These are phyloP conservation scores for Pantala flavescens DNA, from an alignment of 1,140 invertebrate species.

Conservation along the genomic window DNA sequence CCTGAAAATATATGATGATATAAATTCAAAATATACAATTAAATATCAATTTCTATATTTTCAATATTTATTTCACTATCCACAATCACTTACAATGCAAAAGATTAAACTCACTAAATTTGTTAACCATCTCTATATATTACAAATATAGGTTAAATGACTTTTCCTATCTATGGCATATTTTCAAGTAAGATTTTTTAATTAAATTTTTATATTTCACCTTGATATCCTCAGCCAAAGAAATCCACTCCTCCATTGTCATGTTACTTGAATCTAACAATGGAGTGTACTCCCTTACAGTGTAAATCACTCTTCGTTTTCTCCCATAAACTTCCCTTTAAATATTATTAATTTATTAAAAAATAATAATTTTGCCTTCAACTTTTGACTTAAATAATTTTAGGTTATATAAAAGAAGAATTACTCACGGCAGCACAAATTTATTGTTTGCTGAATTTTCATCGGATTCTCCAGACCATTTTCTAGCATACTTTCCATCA, in stretches of 20 bases:
- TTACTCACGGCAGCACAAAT: conserved; percentile 54
- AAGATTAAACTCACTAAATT: too few relatives aligned
- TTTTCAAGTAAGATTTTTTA: conserved; percentile 13
- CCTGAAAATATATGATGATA: conserved; percentile 39
- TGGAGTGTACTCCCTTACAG: conserved; percentile 75
- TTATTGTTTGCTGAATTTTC: conserved; percentile 37
- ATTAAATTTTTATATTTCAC: conserved; percentile 43
- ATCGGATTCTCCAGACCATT: conserved; percentile 36
- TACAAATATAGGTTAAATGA: too few relatives aligned
- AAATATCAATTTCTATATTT: too few relatives aligned
- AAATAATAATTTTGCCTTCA: too few relatives aligned
- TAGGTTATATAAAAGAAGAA: not conserved
- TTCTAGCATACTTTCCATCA: conserved; percentile 49
- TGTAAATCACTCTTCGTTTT: conserved; percentile 55
- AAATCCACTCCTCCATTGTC: conserved; percentile 81
- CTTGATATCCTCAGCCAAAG: conserved; percentile 79
- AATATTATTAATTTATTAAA: conserved; percentile 22
- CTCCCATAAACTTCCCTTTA: conserved; percentile 11
- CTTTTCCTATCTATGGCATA: too few relatives aligned
- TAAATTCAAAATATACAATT: not conserved
- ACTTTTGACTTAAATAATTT: conserved; percentile 13
- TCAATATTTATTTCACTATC: too few relatives aligned
- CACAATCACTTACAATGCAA: too few relatives aligned
- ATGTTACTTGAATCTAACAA: conserved; percentile 90
- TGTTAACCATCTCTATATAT: too few relatives aligned